Evolutionary conservation across 2,113 vertebrate genomes (phyloP), one percentile per base, ranked within the genome.

Genomic region (Mohoua ochrocephala): DNA sequence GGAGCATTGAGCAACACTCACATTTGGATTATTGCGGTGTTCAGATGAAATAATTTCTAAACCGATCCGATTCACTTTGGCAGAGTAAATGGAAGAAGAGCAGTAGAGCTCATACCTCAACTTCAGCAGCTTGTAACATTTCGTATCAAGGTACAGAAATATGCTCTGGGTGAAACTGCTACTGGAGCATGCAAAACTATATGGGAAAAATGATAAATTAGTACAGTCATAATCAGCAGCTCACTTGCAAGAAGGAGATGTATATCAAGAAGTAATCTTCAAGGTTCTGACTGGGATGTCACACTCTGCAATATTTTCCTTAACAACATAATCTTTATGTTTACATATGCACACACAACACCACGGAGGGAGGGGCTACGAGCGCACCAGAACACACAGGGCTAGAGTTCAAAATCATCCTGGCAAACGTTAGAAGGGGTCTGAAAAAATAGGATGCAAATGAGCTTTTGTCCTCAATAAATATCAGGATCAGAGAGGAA

Each of bases 341-440:
- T 93, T 81, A 79, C 78, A 53, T 91, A 64, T 91, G 94, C 91
- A 91, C 89, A 89, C 91, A 86, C 23, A 93, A 50, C 84, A 91
- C 9, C 42, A 81, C 4, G 8, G 60, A 92, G 60, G 71, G 76
- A 96, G 83, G 79, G 71, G 59, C 50, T 42, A 83, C 12, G 54
- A 94, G 50, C 63, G 88, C 1, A 3, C 11, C 39, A 77, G 85
- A 70, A 77, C 71, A 84, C 76, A 75, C 18, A 53, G 42, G 53
- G 59, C 26, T 88, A 42, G 54, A 88, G 91, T 31, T 89, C 71
- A 89, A 87, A 96, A 96, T 81, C 47, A 84, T 70, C 68, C 89
- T 89, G 77, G 56, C 15, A 95, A 93, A 81, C 0, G 5, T 78
- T 11, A 52, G 56, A 70, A 91, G 42, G n/a, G 86, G 80, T 37